Percentiles rank a stretch among this genome's conserved stretches.
These are phyloP conservation scores for Myiozetetes cayanensis DNA, from an alignment of 2,113 vertebrate genomes.

Conservation along the genomic window DNA sequence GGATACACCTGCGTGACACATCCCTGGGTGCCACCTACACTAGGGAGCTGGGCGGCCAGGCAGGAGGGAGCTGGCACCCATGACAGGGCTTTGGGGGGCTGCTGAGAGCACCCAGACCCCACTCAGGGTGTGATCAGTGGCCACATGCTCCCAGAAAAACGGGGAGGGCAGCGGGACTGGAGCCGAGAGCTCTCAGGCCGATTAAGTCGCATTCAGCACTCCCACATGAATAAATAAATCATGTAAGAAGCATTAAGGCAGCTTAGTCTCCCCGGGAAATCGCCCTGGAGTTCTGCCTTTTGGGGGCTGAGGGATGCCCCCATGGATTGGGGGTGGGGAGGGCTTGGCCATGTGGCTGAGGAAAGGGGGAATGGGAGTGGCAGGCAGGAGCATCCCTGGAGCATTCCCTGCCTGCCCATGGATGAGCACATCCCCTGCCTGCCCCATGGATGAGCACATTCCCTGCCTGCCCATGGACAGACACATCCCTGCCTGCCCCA, in stretches of 20 bases:
- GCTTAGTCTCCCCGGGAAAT: constrained; percentile 35
- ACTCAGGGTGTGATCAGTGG: fast-evolving
- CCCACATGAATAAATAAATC: constrained; percentile 52
- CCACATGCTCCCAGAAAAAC: background rate
- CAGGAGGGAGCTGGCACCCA: background rate
- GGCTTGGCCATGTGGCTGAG: background rate
- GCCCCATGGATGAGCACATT: too few species aligned
- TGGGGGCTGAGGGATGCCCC: background rate
- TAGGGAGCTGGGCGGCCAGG: background rate
- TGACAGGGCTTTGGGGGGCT: background rate
- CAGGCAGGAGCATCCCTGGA: background rate
- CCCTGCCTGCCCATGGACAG: background rate
- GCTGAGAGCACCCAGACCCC: background rate
- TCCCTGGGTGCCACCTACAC: background rate
- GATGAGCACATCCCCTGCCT: background rate
- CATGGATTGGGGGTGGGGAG: background rate
- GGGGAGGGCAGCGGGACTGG: background rate
- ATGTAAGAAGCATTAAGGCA: constrained; percentile 60
- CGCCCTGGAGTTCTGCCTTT: constrained; percentile 14
- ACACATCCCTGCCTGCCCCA: background rate
- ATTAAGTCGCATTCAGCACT: background rate
- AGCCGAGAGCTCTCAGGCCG: background rate
- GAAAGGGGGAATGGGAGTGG: background rate
- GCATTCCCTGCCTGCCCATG: background rate
- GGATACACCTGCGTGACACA: background rate